A percentile compares a stretch with the other conserved stretches of the same genome.
These are phyloP conservation scores for Mirounga angustirostris DNA, from an alignment of 2,113 vertebrate species.

Conservation along the genomic window DNA sequence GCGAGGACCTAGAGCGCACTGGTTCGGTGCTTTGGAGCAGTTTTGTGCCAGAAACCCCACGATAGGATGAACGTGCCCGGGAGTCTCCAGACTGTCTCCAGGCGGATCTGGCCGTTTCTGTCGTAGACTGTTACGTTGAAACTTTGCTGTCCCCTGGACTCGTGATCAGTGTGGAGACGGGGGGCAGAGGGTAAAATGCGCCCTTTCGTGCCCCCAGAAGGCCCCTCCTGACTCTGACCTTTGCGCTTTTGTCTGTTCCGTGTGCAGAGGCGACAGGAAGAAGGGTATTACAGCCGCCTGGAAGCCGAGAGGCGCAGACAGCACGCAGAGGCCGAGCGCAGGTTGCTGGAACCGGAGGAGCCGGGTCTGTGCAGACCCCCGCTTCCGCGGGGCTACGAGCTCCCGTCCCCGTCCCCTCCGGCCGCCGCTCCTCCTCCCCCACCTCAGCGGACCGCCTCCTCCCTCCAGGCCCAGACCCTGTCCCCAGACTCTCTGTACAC, in stretches of 20 bases:
- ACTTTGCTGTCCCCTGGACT: background rate
- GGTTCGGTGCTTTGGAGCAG: accelerated
- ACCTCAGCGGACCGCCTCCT: slow-evolving; percentile 98
- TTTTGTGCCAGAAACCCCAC: background rate
- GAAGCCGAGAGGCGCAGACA: slow-evolving; percentile 97
- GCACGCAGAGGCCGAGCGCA: slow-evolving; percentile 96
- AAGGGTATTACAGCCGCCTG: slow-evolving; percentile 98
- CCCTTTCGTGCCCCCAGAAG: background rate
- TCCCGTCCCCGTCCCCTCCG: slow-evolving; percentile 87
- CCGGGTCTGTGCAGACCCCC: slow-evolving; percentile 98
- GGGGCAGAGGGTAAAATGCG: background rate
- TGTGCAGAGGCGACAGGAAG: slow-evolving; percentile 97
- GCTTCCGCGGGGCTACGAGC: slow-evolving; percentile 97
- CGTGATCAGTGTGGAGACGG: background rate
- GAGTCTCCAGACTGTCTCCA: background rate
- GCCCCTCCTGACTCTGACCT: slow-evolving; percentile 68
- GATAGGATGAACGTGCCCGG: accelerated
- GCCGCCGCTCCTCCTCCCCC: slow-evolving; percentile 95
- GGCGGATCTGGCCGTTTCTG: background rate
- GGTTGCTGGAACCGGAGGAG: slow-evolving; percentile 96
- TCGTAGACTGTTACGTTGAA: background rate
- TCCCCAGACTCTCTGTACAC: slow-evolving; percentile 99
- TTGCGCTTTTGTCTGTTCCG: slow-evolving; percentile 78
- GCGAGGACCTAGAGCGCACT: accelerated
- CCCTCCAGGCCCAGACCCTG: slow-evolving; percentile 98